Conservation (phyloP, 2,888 invertebrate genomes). For the Metallyticus violacea region DNA sequence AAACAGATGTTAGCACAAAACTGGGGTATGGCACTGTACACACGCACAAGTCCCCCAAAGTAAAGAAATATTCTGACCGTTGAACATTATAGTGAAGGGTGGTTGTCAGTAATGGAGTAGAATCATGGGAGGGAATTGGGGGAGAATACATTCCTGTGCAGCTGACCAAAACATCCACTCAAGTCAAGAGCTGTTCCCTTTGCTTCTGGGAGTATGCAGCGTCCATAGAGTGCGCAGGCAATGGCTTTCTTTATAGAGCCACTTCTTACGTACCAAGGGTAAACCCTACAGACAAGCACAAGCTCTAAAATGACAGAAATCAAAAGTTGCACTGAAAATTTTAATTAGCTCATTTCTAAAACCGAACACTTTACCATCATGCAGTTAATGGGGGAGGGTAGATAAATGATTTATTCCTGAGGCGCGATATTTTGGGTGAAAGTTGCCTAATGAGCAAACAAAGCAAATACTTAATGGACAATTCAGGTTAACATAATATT, state of each 20-base stretch:
- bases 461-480: too few species aligned
- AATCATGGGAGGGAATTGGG: not conserved
- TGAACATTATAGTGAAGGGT: too few species aligned
- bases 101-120: not conserved
- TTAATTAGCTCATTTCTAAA: too few species aligned
- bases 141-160: not conserved
- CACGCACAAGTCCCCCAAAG: not conserved
- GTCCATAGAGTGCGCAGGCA: not conserved
- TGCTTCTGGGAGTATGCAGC: not conserved
- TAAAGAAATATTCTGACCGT: not conserved
- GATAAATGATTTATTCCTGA: too few species aligned
- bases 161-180: not conserved
- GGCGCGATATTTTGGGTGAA: too few species aligned
- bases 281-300: not conserved
- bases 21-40: not conserved
- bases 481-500: too few species aligned
- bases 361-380: too few species aligned
- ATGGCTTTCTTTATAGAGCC: not conserved
- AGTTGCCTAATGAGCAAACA: too few species aligned
- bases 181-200: not conserved
- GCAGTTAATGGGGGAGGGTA: too few species aligned
- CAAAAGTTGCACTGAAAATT: too few species aligned
- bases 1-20: not conserved
- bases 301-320: not conserved
- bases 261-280: not conserved